These are phyloP conservation scores for Oligia latruncula DNA, from an alignment of 2,888 invertebrate genomes.

Conservation along the genomic window DNA sequence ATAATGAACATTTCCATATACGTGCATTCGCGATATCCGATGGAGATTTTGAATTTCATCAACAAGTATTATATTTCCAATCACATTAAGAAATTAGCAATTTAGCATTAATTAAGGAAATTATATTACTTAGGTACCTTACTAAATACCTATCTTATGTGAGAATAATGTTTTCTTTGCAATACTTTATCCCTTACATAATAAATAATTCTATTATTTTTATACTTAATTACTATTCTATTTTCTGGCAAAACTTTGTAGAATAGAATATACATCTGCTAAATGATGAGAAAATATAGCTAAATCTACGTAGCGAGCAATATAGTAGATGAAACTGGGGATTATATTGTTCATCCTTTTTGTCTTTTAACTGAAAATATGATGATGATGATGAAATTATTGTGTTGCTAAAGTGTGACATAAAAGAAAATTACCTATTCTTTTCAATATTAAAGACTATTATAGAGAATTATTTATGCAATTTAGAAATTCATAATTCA, in stretches of 20 bases:
- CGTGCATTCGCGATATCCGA: neutral
- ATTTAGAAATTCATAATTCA: neutral
- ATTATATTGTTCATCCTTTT: too few species aligned
- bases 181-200: neutral
- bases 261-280: too few species aligned
- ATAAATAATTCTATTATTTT: neutral
- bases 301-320: too few species aligned
- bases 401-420: too few species aligned
- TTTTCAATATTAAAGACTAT: neutral
- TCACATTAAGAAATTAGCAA: constrained; percentile 3
- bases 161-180: neutral
- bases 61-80: constrained; percentile 15
- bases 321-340: too few species aligned
- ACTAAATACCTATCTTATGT: neutral
- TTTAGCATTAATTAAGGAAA: neutral
- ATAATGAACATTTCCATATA: constrained; percentile 27
- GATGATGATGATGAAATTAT: neutral
- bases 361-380: neutral
- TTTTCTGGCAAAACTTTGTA: neutral
- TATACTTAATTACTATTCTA: neutral
- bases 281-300: too few species aligned
- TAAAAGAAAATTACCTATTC: neutral
- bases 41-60: constrained; percentile 8
- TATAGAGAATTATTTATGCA: neutral
- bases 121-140: neutral